These are phyloP conservation scores for Brachypodius melanocephalos DNA, from an alignment of 2,113 vertebrate species.

Conservation along the genomic window DNA sequence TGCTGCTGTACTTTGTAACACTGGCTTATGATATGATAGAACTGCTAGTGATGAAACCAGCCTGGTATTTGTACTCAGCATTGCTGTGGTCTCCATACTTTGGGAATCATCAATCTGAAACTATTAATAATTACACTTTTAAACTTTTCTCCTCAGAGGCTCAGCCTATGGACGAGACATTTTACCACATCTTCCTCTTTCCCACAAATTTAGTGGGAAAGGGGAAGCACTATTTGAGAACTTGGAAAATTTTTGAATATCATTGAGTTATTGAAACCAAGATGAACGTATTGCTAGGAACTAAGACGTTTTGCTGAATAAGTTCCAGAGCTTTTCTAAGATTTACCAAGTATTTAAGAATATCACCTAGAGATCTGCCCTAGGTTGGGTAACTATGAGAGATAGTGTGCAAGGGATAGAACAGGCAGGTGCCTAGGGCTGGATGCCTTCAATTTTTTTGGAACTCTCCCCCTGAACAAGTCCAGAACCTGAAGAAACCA, in stretches of 20 bases:
- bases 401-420: not conserved
- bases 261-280: not conserved
- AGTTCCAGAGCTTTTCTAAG: not conserved
- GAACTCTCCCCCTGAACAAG: not conserved
- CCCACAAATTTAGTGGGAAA: too few species aligned
- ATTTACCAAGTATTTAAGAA: not conserved
- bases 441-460: not conserved
- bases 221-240: not conserved
- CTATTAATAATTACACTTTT: not conserved
- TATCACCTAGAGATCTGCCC: not conserved
- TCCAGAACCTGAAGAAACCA: not conserved
- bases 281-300: not conserved
- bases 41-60: not conserved
- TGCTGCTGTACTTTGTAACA: not conserved
- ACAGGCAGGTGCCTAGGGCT: not conserved
- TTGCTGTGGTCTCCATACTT: not conserved
- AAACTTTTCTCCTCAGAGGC: not conserved
- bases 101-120: not conserved
- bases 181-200: not conserved
- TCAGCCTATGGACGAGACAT: not conserved
- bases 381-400: not conserved
- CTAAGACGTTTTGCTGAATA: not conserved
- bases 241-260: not conserved
- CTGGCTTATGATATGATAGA: not conserved
- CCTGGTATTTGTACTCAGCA: not conserved